Evolutionary conservation across 2,113 vertebrate genomes (phyloP).

Genomic region (Sebastes fasciatus): DNA sequence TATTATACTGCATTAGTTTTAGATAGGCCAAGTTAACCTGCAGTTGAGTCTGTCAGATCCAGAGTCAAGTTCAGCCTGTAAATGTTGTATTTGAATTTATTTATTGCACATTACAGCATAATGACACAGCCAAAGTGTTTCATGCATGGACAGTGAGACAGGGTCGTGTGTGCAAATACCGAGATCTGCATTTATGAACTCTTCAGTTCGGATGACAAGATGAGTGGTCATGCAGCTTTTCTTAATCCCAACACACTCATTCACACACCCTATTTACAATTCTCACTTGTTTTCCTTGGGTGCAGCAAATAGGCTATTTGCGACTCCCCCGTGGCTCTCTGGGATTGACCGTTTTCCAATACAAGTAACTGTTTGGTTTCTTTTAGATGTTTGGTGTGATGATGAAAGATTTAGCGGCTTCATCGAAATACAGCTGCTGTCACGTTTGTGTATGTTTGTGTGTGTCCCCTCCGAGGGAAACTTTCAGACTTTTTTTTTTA

Average conservation of each 20-base stretch:
- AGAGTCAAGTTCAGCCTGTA: not conserved
- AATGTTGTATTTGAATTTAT: conserved; percentile 16
- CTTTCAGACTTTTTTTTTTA: conserved; percentile 43
- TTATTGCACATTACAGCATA: not conserved
- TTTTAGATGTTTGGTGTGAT: not conserved
- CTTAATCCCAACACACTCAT: conserved; percentile 31
- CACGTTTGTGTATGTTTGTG: not conserved
- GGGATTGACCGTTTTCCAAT: conserved; percentile 36
- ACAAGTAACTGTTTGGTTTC: conserved; percentile 26
- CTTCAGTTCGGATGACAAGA: conserved; percentile 29
- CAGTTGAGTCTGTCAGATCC: not conserved
- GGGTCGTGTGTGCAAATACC: not conserved
- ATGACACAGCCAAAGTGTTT: not conserved
- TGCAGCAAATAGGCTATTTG: conserved; percentile 32
- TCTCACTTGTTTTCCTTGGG: conserved; percentile 45
- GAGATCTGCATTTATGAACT: conserved; percentile 28
- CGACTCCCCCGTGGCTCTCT: conserved; percentile 9
- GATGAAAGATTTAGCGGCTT: conserved; percentile 11
- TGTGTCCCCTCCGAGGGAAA: conserved; percentile 35
- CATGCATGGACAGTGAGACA: conserved; percentile 2
- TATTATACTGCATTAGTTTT: not conserved
- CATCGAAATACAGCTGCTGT: conserved; percentile 24
- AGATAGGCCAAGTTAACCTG: not conserved
- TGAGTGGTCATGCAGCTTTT: conserved; percentile 40
- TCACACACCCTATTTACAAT: conserved; percentile 52